phyloP scores from a whole-genome alignment of 1,140 invertebrate species.

The Drosophila equinoxialis region DNA sequence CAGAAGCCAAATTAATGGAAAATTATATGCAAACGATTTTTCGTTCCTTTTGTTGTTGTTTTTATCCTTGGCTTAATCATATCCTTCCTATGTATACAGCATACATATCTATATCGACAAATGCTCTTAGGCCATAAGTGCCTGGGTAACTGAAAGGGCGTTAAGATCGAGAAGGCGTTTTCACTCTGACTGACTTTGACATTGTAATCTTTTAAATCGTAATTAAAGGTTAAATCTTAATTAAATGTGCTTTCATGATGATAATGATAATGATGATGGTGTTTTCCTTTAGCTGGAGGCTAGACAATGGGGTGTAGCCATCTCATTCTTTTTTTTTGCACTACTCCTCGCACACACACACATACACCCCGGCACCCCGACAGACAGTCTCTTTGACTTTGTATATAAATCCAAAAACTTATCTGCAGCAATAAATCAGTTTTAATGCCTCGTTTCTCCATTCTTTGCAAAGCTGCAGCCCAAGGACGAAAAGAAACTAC shows the following conservation, averaged over 20 bases:
- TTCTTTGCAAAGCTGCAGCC: slow-evolving; percentile 42
- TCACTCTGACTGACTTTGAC: slow-evolving; percentile 59
- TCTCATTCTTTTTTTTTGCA: not conserved
- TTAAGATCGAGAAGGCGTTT: not conserved
- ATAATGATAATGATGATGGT: slow-evolving; percentile 27
- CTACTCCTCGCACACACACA: not conserved
- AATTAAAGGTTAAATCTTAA: slow-evolving; percentile 78
- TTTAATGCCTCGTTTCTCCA: slow-evolving; percentile 67
- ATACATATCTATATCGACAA: slow-evolving; percentile 28
- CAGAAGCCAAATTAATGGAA: slow-evolving; percentile 47
- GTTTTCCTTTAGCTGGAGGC: slow-evolving; percentile 4
- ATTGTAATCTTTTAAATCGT: slow-evolving; percentile 76
- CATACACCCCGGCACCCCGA: not conserved
- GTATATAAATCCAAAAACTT: slow-evolving; percentile 74
- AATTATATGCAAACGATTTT: slow-evolving; percentile 50
- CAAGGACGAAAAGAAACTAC: slow-evolving; percentile 22
- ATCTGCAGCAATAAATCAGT: slow-evolving; percentile 77
- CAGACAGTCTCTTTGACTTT: slow-evolving; percentile 32
- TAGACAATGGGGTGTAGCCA: not conserved
- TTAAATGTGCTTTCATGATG: slow-evolving; percentile 57
- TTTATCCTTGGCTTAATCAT: slow-evolving; percentile 48
- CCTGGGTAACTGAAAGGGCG: slow-evolving; percentile 26
- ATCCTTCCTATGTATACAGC: slow-evolving; percentile 32
- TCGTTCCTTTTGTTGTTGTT: slow-evolving; percentile 16
- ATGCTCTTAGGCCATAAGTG: slow-evolving; percentile 37